A percentile compares a stretch with the other conserved stretches of the same genome.
These are phyloP conservation scores for Vanacampus margaritifer DNA, from an alignment of 2,113 vertebrate genomes.

Conservation along the genomic window DNA sequence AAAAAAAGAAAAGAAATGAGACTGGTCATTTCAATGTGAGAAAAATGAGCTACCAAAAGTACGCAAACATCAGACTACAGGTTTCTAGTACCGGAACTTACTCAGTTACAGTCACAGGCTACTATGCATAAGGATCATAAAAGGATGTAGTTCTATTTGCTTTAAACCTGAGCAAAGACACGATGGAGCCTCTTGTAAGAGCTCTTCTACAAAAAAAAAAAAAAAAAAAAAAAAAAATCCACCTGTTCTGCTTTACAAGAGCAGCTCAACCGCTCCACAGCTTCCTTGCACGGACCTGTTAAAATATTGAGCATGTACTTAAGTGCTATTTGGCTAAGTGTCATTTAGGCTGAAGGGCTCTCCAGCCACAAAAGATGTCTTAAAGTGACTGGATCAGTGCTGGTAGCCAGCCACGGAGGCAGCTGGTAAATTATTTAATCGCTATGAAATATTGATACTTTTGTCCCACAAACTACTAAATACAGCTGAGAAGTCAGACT, in stretches of 20 bases:
- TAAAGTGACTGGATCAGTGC: constrained; percentile 73
- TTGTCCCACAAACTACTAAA: constrained; percentile 69
- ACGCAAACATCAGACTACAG: neutral
- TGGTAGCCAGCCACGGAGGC: constrained; percentile 60
- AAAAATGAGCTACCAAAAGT: neutral
- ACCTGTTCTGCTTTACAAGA: constrained; percentile 59
- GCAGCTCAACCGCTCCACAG: constrained; percentile 49
- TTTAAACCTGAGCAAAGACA: constrained; percentile 23
- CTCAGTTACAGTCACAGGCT: neutral
- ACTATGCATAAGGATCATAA: constrained; percentile 10
- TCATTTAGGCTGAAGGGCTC: constrained; percentile 77
- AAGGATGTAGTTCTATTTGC: constrained; percentile 7
- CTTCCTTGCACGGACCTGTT: constrained; percentile 66
- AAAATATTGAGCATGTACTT: constrained; percentile 82
- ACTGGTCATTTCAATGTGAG: neutral
- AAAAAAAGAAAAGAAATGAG: too few relatives aligned
- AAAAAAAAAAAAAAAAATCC: constrained; percentile 34
- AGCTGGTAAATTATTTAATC: constrained; percentile 73
- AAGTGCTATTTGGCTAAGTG: constrained; percentile 81
- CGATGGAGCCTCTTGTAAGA: constrained; percentile 25
- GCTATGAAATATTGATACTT: constrained; percentile 71
- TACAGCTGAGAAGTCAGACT: constrained; percentile 41
- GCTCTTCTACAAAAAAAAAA: constrained; percentile 11
- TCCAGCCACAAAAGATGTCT: constrained; percentile 74
- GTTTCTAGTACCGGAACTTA: neutral